Evolutionary conservation across 2,113 vertebrate genomes (phyloP).

Genomic region (Sus scrofa): T2T-Sscrofa CM000817.6:168114501-168115000

Average conservation of each 20-base stretch:
- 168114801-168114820: not conserved
- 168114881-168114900: slow-evolving; percentile 44
- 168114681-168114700: slow-evolving; percentile 52
- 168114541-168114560: too few relatives aligned
- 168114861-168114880: slow-evolving; percentile 8
- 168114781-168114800: not conserved
- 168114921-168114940: not conserved
- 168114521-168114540: slow-evolving; percentile 76
- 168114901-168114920: slow-evolving; percentile 48
- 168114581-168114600: not conserved
- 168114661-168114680: not conserved
- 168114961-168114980: slow-evolving; percentile 11
- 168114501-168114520: slow-evolving; percentile 90
- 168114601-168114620: not conserved
- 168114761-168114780: not conserved
- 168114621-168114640: slow-evolving; percentile 44
- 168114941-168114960: not conserved
- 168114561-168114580: not conserved
- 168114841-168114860: not conserved
- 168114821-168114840: slow-evolving; percentile 9
- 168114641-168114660: not conserved
- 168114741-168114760: not conserved
- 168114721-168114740: not conserved
- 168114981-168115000: not conserved
- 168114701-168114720: not conserved